Base-by-base conservation (phyloP, 2,797 vertebrate species). In the Chrysocyon brachyurus region DNA sequence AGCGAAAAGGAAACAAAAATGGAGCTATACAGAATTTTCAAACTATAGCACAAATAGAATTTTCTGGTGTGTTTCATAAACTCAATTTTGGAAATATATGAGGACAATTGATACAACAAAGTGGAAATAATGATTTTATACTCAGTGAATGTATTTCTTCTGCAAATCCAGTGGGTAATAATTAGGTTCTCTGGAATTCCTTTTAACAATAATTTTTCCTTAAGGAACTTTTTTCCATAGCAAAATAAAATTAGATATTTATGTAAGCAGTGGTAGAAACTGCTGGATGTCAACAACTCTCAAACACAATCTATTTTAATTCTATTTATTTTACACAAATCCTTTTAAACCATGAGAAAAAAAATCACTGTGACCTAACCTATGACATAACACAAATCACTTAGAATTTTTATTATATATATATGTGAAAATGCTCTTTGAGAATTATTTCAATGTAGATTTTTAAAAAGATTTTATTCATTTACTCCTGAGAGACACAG, bases 161-260 rank as follows among this genome's bases (percentile, higher is more conserved):
- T 72, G 6, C 1, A 88, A 46, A 95, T 64, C 15, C 49, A 79
- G 1, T 66, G 54, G 21, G 5, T 7, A 86, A 54, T 52, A 68
- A 22, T 82, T 57, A 64, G 46, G 4, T 54, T 86, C 94, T 93
- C 12, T 93, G 26, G 36, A 79, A 86, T 49, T 75, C 90, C 49
- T 82, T 17, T 91, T 94, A 70, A 68, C 9, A 31, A 61, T 86
- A 17, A 66, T 16, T 89, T 90, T 95, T 77, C 49, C 72, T 95
- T 79, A 88, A 61, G 56, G 12, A 61, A n/a, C 9, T 61, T 75
- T 61, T 52, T 28, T 22, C 12, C 16, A n/a, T 3, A 84, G 24
- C 75, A 54, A 40, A 96, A 59, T 88, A 78, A 85, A 86, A 90
- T 85, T 75, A 87, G 33, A 91, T 33, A 68, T 90, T 93, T 84